Base-by-base conservation (phyloP, 2,797 vertebrate genomes). In the Synaphobranchus kaupii region DNA sequence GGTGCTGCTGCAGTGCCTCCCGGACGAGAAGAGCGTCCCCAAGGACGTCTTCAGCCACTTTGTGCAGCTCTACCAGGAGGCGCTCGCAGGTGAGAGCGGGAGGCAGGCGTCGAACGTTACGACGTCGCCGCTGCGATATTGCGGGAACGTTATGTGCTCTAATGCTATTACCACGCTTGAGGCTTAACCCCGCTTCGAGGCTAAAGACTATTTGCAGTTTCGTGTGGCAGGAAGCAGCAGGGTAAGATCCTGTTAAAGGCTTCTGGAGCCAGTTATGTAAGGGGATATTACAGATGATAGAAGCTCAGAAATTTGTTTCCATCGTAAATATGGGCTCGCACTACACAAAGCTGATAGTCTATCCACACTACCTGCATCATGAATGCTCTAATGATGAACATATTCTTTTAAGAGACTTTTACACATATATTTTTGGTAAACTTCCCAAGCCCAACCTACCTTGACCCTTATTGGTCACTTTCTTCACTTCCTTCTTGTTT, bases 31-130 rank as follows among this genome's bases (percentile, higher is more conserved):
- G 89, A 98, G 97, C 92, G 94, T 99, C 94, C 98, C 98, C 0
- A 98, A 98, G 94, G 98, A 99, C 91, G 92, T 99, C 92, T 99
- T 99, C 90, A 98, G 95, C 88, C 98, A 99, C 94, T 99, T 99
- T 84, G 97, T 99, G 90, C 98, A 99, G 92, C 97, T 99, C 91
- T 99, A 99, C 95, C 97, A 95, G 92, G 98, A 99, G 94, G 98
- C 98, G 54, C 96, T 99, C 90, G 95, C 96, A 95, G 98, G 98
- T 99, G 93, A 92, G 92, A 28, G 31, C 60, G 73, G 85, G 6
- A 0, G 34, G 15, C 34, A 44, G 34, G 15, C 31, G 31, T 2
- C 0, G 68, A 73, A 73, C 31, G 68, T 34, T 39, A 73, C 10
- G 60, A 6, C 22, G 7, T 1, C 28, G 12, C 34, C 12, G 3